These are phyloP conservation scores for Brenthis daphne DNA, from an alignment of 2,888 invertebrate species.

Conservation along the genomic window DNA sequence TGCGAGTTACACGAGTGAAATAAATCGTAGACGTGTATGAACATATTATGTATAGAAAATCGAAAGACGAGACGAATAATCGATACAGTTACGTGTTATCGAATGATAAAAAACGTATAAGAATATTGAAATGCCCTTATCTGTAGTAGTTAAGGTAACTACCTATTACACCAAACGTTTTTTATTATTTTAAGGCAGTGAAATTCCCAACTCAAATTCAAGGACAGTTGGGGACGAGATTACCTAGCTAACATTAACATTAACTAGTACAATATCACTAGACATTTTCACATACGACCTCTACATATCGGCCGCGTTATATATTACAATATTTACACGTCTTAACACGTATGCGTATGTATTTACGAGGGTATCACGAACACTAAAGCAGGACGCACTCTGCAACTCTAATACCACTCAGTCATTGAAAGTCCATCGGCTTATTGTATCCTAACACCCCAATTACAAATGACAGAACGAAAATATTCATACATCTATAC, in stretches of 20 bases:
- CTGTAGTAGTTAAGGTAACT: constrained; percentile 73
- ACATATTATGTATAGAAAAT: constrained; percentile 20
- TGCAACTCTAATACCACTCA: constrained; percentile 62
- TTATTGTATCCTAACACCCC: constrained; percentile 71
- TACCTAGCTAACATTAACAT: constrained; percentile 79
- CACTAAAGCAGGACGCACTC: constrained; percentile 71
- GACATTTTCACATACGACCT: constrained; percentile 78
- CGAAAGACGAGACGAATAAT: constrained; percentile 32
- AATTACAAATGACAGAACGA: constrained; percentile 70
- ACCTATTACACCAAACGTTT: constrained; percentile 66
- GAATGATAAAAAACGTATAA: constrained; percentile 55
- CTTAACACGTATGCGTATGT: constrained; percentile 67
- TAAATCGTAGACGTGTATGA: constrained; percentile 27
- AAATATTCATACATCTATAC: constrained; percentile 73
- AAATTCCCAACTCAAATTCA: constrained; percentile 81
- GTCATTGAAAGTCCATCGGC: constrained; percentile 82
- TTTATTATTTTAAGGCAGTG: constrained; percentile 81
- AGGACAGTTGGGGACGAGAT: constrained; percentile 81
- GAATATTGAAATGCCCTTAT: constrained; percentile 68
- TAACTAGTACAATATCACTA: constrained; percentile 78
- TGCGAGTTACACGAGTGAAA: constrained; percentile 25
- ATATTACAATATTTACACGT: constrained; percentile 81
- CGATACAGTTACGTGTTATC: constrained; percentile 48
- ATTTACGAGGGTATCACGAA: constrained; percentile 60
- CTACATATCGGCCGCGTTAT: constrained; percentile 74